phyloP scores from a whole-genome alignment of 1,140 invertebrate species.

The Ostrea edulis region DNA sequence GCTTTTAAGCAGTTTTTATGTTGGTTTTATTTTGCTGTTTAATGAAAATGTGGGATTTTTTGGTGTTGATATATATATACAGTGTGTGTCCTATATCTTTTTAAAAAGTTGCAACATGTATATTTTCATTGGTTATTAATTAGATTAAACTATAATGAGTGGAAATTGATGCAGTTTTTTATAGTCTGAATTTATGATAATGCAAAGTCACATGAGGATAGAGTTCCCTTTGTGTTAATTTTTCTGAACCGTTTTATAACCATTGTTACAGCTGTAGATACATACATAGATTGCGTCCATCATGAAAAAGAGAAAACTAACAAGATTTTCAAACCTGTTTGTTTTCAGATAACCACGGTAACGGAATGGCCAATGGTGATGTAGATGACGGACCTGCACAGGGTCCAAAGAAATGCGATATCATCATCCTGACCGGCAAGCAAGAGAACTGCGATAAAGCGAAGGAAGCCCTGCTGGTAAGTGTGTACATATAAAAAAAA shows the following conservation, averaged over 20 bases:
- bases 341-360: constrained; percentile 8
- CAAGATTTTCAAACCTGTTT: background rate
- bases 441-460: constrained; percentile 78
- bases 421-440: constrained; percentile 78
- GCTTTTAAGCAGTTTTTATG: no score
- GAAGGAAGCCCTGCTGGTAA: constrained; percentile 76
- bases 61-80: no score
- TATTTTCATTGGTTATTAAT: no score
- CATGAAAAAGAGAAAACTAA: background rate
- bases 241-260: background rate
- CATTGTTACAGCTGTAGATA: background rate
- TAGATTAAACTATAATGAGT: no score
- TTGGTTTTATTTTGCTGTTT: no score
- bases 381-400: constrained; percentile 54
- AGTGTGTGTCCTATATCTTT: no score
- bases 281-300: background rate
- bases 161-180: no score
- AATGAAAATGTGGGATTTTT: no score
- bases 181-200: no score
- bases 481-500: background rate
- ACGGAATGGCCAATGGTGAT: constrained; percentile 66
- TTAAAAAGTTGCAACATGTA: no score
- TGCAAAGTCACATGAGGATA: no score
- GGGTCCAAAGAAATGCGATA: constrained; percentile 67
- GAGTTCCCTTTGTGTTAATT: no score